Conservation (phyloP, 2,113 vertebrate genomes). For the Potamarius usumacintae region DNA sequence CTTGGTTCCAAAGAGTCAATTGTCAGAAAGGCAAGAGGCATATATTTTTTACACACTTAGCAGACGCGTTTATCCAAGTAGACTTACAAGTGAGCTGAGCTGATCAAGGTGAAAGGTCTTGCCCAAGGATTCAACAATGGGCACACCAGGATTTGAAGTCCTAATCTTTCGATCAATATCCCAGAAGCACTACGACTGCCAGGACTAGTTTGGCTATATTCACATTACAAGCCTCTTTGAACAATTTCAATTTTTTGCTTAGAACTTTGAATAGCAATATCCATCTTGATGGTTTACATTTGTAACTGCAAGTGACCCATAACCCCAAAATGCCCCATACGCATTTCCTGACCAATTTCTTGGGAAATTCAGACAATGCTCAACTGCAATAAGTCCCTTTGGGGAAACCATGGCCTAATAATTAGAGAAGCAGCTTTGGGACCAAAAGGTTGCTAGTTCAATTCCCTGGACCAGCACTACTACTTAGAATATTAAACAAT, state of each 20-base stretch:
- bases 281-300: neutral
- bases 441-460: too few relatives aligned
- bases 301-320: neutral
- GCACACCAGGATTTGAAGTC: neutral
- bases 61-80: neutral
- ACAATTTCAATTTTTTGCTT: too few relatives aligned
- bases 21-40: constrained; percentile 35
- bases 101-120: neutral
- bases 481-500: too few relatives aligned
- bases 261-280: neutral
- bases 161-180: neutral
- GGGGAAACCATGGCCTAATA: too few relatives aligned
- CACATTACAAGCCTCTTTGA: neutral
- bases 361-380: neutral
- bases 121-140: neutral
- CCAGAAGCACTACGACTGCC: neutral
- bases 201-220: neutral
- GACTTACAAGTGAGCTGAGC: neutral
- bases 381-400: neutral
- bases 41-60: neutral
- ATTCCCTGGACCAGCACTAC: too few relatives aligned
- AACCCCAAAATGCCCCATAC: neutral
- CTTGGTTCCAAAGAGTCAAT: constrained; percentile 53
- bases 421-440: too few relatives aligned
- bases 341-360: neutral